Percentiles rank a stretch among this genome's conserved stretches.
Conservation (phyloP, 2,113 vertebrate genomes). For the Rostratula benghalensis region DNA sequence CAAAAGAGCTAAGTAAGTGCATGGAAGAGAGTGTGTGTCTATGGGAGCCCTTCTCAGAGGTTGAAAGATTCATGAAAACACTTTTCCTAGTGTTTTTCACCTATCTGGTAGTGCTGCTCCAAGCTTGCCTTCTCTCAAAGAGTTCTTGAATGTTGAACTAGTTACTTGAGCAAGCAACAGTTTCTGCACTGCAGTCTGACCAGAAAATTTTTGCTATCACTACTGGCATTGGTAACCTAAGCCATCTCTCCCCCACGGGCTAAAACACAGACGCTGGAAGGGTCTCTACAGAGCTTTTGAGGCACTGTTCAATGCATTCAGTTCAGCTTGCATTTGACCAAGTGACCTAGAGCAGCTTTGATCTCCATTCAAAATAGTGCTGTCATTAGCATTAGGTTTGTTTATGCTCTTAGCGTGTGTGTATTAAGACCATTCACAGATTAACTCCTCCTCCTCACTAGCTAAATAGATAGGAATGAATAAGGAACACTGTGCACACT, state of each 20-base stretch:
- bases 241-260: not conserved
- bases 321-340: not conserved
- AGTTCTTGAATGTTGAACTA: not conserved
- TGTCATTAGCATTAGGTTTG: not conserved
- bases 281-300: not conserved
- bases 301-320: not conserved
- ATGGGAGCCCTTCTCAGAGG: not conserved
- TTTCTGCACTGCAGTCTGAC: not conserved
- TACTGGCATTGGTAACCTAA: not conserved
- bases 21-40: fast-evolving
- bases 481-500: not conserved
- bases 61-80: not conserved
- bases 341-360: not conserved
- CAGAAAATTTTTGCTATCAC: not conserved
- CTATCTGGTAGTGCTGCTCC: not conserved
- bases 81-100: not conserved
- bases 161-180: not conserved
- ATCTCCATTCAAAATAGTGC: not conserved
- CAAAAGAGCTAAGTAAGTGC: fast-evolving
- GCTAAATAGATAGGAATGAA: not conserved
- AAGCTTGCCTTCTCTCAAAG: not conserved
- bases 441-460: not conserved
- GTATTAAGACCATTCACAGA: not conserved
- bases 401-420: not conserved
- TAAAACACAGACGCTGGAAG: not conserved